Percentiles rank a stretch among this genome's conserved stretches.
Conservation (phyloP, 2,113 vertebrate genomes). For the Poeciliopsis turrubarensis region DNA sequence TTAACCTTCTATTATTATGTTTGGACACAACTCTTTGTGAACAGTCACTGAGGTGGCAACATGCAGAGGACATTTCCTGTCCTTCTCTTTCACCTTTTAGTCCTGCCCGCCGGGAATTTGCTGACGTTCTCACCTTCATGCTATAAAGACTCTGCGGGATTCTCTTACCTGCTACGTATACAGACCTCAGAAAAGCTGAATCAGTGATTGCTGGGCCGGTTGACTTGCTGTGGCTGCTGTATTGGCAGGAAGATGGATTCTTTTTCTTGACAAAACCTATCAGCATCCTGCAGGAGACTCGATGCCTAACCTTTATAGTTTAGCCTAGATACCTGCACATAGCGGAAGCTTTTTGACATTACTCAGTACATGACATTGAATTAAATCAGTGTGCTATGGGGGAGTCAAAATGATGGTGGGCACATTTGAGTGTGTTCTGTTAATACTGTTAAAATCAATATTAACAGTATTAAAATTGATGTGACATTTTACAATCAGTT, state of each 20-base stretch:
- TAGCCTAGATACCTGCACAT: not conserved
- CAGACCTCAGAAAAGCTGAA: constrained; percentile 34
- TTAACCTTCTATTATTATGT: no score
- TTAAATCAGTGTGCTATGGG: constrained; percentile 20
- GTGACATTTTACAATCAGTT: not conserved
- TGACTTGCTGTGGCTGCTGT: not conserved
- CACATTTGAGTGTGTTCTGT: not conserved
- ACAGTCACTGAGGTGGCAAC: not conserved
- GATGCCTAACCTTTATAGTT: constrained; percentile 16
- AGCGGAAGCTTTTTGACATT: not conserved
- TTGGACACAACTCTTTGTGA: no score
- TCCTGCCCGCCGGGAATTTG: constrained; percentile 19
- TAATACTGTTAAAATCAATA: not conserved
- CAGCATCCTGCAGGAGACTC: constrained; percentile 18
- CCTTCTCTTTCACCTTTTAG: constrained; percentile 14
- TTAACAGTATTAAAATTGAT: no score
- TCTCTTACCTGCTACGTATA: constrained; percentile 54
- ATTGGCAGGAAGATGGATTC: constrained; percentile 15
- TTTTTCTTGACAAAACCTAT: constrained; percentile 30
- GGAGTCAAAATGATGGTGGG: not conserved
- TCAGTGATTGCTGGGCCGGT: constrained; percentile 29
- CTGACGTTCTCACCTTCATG: constrained; percentile 53
- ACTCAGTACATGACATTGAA: not conserved
- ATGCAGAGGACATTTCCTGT: constrained; percentile 6
- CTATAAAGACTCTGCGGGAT: constrained; percentile 49